A percentile compares a stretch with the other conserved stretches of the same genome.
Evolutionary conservation across 2,797 vertebrate genomes (phyloP).

Genomic region (Argentina silus): DNA sequence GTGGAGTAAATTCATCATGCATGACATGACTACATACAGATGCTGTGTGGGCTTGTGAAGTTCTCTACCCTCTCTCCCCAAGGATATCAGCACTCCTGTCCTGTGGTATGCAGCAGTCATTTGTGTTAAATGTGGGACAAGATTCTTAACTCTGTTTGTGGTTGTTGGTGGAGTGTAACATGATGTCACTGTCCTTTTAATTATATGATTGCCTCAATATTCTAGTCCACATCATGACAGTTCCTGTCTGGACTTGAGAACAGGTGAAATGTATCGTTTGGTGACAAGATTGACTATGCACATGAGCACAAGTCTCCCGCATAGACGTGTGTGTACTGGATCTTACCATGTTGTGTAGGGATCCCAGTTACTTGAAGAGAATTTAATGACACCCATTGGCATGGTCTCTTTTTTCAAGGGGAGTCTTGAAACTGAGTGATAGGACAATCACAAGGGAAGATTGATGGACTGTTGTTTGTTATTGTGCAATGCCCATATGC

Average conservation of each 20-base stretch:
- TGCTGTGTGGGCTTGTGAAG: constrained; percentile 11
- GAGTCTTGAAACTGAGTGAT: not conserved
- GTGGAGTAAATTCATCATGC: constrained; percentile 26
- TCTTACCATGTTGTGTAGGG: constrained; percentile 30
- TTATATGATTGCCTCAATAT: constrained; percentile 23
- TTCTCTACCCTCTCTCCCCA: constrained; percentile 1
- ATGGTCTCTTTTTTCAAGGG: constrained; percentile 41
- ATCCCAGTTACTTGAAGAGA: constrained; percentile 31
- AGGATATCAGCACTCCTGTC: not conserved
- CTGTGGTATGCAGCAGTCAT: constrained; percentile 2
- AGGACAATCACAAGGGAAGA: constrained; percentile 19
- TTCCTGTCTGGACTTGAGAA: constrained; percentile 10
- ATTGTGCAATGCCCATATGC: not conserved
- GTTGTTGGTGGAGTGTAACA: constrained; percentile 17
- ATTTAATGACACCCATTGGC: not conserved
- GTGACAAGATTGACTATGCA: constrained; percentile 21
- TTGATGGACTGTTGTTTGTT: constrained; percentile 16
- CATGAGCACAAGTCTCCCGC: constrained; percentile 19
- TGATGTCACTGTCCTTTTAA: constrained; percentile 14
- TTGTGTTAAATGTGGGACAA: constrained; percentile 23
- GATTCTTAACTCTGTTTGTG: constrained; percentile 15
- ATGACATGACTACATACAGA: constrained; percentile 40
- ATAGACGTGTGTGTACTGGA: constrained; percentile 21
- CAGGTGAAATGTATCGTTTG: constrained; percentile 34
- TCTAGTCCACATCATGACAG: constrained; percentile 13